These are phyloP conservation scores for Enteromius viviparus DNA, from an alignment of 2,797 vertebrate species.

Conservation along the genomic window DNA sequence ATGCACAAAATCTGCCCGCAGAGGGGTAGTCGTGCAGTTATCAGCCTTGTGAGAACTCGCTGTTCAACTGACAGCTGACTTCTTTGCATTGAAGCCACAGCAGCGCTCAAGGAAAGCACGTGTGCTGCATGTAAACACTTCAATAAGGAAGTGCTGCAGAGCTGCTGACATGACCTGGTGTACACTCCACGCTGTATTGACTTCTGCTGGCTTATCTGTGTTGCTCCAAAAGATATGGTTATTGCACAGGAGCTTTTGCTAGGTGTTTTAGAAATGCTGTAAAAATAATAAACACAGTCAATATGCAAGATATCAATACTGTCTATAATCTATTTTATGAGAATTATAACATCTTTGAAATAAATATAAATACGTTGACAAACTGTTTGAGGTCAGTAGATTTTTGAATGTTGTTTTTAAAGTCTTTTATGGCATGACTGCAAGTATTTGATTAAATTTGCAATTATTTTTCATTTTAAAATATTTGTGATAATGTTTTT, in stretches of 20 bases:
- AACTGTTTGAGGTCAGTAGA: neutral
- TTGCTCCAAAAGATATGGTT: conserved; percentile 7
- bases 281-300: neutral
- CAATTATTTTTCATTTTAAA: neutral
- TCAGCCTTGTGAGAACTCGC: conserved; percentile 36
- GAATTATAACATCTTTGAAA: neutral
- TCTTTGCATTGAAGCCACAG: conserved; percentile 1
- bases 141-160: conserved; percentile 74
- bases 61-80: conserved; percentile 40
- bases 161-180: conserved; percentile 68
- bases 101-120: conserved; percentile 62
- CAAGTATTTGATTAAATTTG: neutral
- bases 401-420: neutral
- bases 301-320: neutral
- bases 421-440: neutral
- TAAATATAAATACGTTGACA: neutral
- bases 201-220: conserved; percentile 47
- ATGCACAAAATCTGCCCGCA: neutral
- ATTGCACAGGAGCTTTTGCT: neutral
- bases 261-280: neutral
- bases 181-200: conserved; percentile 62
- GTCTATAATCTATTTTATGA: neutral
- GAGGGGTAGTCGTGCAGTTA: conserved; percentile 21
- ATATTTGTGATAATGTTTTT: neutral
- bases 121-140: conserved; percentile 78